Evolutionary conservation across 2,888 invertebrate species (phyloP).

Genomic region (Cephus sareptanus): DNA sequence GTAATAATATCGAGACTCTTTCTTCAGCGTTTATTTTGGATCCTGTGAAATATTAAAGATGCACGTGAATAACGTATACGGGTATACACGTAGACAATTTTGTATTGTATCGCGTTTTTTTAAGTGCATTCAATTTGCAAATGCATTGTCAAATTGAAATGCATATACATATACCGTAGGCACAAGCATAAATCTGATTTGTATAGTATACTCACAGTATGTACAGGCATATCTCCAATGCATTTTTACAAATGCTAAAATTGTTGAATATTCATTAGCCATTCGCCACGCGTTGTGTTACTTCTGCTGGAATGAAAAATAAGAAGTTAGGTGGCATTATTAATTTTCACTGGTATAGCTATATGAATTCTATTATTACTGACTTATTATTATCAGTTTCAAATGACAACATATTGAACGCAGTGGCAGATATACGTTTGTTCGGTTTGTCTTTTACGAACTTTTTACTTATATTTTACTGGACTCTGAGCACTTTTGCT

Average conservation of each 20-base stretch:
- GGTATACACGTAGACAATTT: not conserved
- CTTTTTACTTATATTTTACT: not conserved
- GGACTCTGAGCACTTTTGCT: not conserved
- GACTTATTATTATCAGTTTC: not conserved
- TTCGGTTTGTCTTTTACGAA: not conserved
- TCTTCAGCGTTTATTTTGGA: not conserved
- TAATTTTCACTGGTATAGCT: not conserved
- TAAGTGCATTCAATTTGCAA: no score
- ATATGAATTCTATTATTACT: not conserved
- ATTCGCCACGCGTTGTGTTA: not conserved
- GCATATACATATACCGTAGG: not conserved
- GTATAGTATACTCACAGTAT: not conserved
- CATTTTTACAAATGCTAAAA: not conserved
- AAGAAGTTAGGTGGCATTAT: not conserved
- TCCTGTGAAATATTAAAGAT: not conserved
- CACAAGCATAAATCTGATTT: not conserved
- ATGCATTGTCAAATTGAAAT: not conserved
- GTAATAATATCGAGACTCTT: not conserved
- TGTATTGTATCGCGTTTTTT: not conserved
- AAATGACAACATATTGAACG: not conserved
- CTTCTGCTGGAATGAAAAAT: not conserved
- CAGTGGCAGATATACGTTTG: not conserved
- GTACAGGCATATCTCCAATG: not conserved
- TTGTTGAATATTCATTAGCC: not conserved
- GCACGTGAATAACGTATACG: not conserved